Evolutionary conservation across 1,140 invertebrate species (phyloP).

Genomic region (Acromyrmex heyeri): DNA sequence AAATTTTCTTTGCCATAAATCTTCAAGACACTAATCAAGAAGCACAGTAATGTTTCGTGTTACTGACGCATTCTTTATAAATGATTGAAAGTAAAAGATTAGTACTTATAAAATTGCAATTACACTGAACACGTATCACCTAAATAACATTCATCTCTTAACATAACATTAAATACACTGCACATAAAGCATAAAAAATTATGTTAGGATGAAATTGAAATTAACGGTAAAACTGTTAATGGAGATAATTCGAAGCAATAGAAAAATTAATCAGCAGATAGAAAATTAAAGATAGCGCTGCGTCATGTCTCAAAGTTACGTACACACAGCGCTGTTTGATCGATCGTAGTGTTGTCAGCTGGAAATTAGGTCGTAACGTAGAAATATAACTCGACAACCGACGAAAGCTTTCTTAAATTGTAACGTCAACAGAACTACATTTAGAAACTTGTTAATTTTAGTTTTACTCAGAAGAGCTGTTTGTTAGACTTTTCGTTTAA

Average conservation of each 20-base stretch:
- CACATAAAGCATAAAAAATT: neutral
- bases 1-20: neutral
- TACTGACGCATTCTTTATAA: neutral
- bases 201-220: neutral
- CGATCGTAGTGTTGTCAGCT: constrained; percentile 64
- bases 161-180: neutral
- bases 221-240: neutral
- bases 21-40: too few species aligned
- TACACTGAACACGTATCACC: neutral
- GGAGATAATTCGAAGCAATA: neutral
- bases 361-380: constrained; percentile 62
- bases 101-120: neutral
- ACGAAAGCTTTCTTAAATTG: constrained; percentile 8
- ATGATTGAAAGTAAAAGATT: neutral
- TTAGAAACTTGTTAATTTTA: constrained; percentile 26
- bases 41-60: too few species aligned
- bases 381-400: neutral
- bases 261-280: neutral
- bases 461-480: neutral
- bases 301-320: neutral
- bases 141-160: neutral
- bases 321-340: constrained; percentile 70
- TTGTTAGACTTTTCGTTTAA: neutral
- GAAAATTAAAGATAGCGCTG: neutral
- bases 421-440: neutral